These are phyloP conservation scores for Fringilla coelebs DNA, from an alignment of 2,797 vertebrate species.

Conservation along the genomic window DNA sequence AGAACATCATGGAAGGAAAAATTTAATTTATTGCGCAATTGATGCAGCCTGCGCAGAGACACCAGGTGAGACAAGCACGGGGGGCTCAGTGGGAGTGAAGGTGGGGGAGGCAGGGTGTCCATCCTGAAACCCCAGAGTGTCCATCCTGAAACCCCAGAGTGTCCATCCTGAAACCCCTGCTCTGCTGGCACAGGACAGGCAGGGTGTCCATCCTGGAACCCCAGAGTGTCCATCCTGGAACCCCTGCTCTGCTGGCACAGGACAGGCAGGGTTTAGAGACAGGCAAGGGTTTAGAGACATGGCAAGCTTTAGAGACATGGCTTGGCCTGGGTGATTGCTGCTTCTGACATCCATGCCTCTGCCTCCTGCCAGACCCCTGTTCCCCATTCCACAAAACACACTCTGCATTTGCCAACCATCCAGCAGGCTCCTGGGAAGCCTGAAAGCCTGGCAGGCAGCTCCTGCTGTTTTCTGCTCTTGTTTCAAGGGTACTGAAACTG, in stretches of 20 bases:
- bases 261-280: too few relatives aligned
- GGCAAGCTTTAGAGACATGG: fast-evolving
- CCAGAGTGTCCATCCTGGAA: too few relatives aligned
- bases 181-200: too few relatives aligned
- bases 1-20: fast-evolving
- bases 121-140: too few relatives aligned
- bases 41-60: too few relatives aligned
- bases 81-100: not conserved
- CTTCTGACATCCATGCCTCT: not conserved
- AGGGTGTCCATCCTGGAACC: too few relatives aligned
- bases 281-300: not conserved
- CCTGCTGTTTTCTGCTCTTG: not conserved
- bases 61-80: not conserved
- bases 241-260: fast-evolving
- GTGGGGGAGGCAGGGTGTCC: not conserved
- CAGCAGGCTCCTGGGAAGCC: not conserved
- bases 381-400: not conserved
- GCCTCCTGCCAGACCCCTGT: not conserved
- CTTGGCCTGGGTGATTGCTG: too few relatives aligned
- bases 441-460: not conserved
- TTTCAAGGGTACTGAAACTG: not conserved
- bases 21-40: fast-evolving
- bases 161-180: too few relatives aligned
- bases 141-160: too few relatives aligned
- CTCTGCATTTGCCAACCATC: not conserved